Evolutionary conservation across 2,113 vertebrate species (phyloP).

Genomic region (Crotalus helleri): DNA sequence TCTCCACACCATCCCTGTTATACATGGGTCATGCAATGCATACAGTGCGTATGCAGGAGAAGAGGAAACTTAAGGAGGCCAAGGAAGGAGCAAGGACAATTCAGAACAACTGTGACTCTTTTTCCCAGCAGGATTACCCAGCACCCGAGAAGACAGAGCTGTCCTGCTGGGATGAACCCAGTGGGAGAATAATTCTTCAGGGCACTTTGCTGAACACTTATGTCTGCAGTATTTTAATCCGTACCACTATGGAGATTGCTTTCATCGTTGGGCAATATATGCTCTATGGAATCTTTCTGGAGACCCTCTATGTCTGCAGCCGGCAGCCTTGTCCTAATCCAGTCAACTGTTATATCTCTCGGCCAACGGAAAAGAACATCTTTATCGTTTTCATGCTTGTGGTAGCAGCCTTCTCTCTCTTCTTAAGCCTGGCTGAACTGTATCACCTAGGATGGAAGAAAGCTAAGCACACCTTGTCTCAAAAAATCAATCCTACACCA

Average conservation of each 20-base stretch:
- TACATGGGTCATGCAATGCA: slow-evolving; percentile 97
- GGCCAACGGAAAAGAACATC: slow-evolving; percentile 96
- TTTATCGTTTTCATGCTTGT: slow-evolving; percentile 97
- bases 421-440: slow-evolving; percentile 88
- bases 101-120: slow-evolving; percentile 17
- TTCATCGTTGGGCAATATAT: slow-evolving; percentile 91
- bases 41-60: slow-evolving; percentile 85
- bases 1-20: slow-evolving; percentile 91
- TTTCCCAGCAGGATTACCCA: slow-evolving; percentile 67
- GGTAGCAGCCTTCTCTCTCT: slow-evolving; percentile 85
- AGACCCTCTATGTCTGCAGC: slow-evolving; percentile 83
- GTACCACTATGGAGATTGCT: slow-evolving; percentile 88
- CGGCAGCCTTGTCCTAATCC: slow-evolving; percentile 87
- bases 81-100: slow-evolving; percentile 63
- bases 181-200: slow-evolving; percentile 73
- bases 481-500: slow-evolving; percentile 40
- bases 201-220: slow-evolving; percentile 90
- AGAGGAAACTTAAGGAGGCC: slow-evolving; percentile 70
- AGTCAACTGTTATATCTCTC: slow-evolving; percentile 94
- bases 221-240: slow-evolving; percentile 89
- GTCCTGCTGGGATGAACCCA: slow-evolving; percentile 64
- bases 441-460: slow-evolving; percentile 92
- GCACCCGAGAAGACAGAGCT: slow-evolving; percentile 69
- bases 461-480: slow-evolving; percentile 53
- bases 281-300: slow-evolving; percentile 89